Conservation (phyloP, 2,797 vertebrate genomes). For the Chaetodon trifasciatus region DNA sequence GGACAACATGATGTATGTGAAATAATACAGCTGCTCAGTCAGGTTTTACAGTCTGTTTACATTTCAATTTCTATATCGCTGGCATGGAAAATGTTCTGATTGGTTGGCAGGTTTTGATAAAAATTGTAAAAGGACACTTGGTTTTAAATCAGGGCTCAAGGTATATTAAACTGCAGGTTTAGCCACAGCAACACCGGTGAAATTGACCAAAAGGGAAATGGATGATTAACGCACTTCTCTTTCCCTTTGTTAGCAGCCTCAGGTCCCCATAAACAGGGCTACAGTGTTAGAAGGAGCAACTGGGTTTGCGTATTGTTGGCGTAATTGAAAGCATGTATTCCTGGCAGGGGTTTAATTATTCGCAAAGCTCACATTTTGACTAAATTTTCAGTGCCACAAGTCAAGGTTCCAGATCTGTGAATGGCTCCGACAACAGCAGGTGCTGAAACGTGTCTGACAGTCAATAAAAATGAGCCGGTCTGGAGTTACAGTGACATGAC, state of each 20-base stretch:
- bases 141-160: not conserved
- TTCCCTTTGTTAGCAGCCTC: not conserved
- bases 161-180: not conserved
- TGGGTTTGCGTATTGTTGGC: not conserved
- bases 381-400: not conserved
- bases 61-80: not conserved
- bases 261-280: not conserved
- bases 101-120: not conserved
- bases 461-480: not conserved
- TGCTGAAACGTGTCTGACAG: not conserved
- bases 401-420: not conserved
- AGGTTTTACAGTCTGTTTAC: constrained; percentile 5
- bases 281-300: not conserved
- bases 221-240: not conserved
- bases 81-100: not conserved
- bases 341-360: not conserved
- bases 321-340: not conserved
- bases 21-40: constrained; percentile 20
- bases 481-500: not conserved
- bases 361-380: not conserved
- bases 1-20: constrained; percentile 7
- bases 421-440: not conserved
- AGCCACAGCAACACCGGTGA: not conserved
- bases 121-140: not conserved
- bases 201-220: not conserved